Conservation (phyloP, 1,140 invertebrate genomes). For the Aphaenogaster ashmeadi region DNA sequence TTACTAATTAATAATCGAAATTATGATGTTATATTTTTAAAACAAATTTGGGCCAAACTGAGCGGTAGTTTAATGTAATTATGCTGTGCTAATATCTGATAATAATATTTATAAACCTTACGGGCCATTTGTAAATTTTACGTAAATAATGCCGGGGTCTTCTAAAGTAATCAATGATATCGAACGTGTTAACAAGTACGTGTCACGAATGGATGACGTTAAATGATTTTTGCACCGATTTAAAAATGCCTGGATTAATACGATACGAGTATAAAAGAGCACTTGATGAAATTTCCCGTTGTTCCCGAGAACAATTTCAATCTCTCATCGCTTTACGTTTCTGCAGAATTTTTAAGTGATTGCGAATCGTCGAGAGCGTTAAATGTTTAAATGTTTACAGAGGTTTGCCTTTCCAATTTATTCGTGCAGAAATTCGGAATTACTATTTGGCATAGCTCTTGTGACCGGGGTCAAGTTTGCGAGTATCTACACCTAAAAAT, state of each 20-base stretch:
- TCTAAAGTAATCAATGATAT: neutral
- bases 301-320: constrained; percentile 28
- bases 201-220: neutral
- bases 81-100: neutral
- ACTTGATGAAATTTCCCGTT: neutral
- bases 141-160: neutral
- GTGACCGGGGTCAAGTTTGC: neutral
- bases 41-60: neutral
- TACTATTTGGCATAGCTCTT: neutral
- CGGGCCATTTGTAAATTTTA: neutral
- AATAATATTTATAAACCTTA: neutral
- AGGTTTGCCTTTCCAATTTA: constrained; percentile 35
- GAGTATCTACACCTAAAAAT: neutral
- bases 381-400: constrained; percentile 16
- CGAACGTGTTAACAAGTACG: neutral
- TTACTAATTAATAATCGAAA: constrained; percentile 4
- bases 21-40: constrained; percentile 10
- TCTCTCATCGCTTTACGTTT: constrained; percentile 8
- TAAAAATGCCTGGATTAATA: constrained; percentile 25
- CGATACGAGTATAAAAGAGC: neutral
- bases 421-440: neutral
- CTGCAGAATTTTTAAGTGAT: constrained; percentile 20
- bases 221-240: neutral
- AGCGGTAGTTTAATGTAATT: neutral
- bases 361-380: neutral